Conservation (phyloP, 2,888 invertebrate genomes). For the Agrotis clavis region DNA sequence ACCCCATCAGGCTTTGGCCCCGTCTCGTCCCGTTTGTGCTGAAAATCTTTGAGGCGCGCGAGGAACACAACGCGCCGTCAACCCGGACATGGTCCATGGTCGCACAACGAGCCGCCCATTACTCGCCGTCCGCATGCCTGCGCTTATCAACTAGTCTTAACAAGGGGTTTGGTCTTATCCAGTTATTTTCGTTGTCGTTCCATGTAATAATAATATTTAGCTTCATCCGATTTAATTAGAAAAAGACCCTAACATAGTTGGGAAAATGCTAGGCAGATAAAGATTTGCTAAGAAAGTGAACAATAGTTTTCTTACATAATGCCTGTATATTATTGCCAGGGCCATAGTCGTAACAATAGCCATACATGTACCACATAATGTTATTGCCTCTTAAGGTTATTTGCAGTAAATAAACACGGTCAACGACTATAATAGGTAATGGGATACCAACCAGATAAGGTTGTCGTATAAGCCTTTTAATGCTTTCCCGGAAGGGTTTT, state of each 20-base stretch:
- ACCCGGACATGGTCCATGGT: too few species aligned
- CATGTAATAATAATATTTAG: neutral
- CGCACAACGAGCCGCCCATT: too few species aligned
- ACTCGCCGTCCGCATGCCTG: too few species aligned
- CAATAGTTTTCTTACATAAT: neutral
- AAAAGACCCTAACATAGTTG: neutral
- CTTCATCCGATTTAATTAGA: neutral
- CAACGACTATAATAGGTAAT: slow-evolving; percentile 17
- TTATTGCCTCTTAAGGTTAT: slow-evolving; percentile 30
- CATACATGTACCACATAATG: slow-evolving; percentile 4
- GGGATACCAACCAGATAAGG: slow-evolving; percentile 2
- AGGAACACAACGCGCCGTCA: too few species aligned
- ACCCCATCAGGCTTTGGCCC: too few species aligned
- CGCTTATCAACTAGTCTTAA: neutral
- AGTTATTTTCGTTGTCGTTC: neutral
- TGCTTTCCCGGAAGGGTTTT: neutral
- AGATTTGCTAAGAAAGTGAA: neutral
- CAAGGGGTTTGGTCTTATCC: neutral
- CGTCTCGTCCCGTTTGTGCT: too few species aligned
- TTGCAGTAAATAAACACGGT: slow-evolving; percentile 41
- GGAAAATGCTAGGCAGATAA: neutral
- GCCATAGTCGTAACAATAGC: slow-evolving; percentile 13
- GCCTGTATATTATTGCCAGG: neutral
- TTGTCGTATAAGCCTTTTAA: neutral
- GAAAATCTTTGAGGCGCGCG: too few species aligned